Evolutionary conservation across 2,888 invertebrate species (phyloP), one percentile per base, ranked within the genome.

Genomic region (Drosophila antonietae): DNA sequence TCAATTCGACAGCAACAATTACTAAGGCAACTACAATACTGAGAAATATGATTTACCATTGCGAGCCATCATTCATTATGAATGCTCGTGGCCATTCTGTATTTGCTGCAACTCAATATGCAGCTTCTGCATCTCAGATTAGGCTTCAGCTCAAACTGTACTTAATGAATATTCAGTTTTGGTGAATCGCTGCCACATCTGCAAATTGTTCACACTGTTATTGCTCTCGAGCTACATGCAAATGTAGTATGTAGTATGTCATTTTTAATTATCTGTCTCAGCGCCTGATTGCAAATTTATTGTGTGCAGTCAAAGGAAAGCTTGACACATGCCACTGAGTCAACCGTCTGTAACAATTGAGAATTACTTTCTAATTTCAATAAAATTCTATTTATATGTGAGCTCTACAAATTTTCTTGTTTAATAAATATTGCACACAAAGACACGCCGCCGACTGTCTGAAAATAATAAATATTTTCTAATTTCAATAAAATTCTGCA

Each of bases 1-100:
- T 87, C 84, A 80, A 89, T 76, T 81, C 82, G 69, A 81, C 75
- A 56, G 20, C 67, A 65, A 31, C 55, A 61, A 56, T 28, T 63
- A 39, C 43, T 28, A 39, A 51, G 56, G 31, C 28, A 64, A n/a
- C 41, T 44, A 15, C 37, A 37, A 15, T 12, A 14, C 59, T 33
- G 51, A 7, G 2, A 33, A 12, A 10, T n/a, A n/a, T 49, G 31
- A 49, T 31, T n/a, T 31, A 9, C 28, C 35, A 12, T 37, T 33
- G 31, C 6, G 46, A 15, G 15, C 31, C 18, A 12, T 12, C 49
- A 51, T 31, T 51, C 49, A 51, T 18, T 33, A n/a, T 10, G n/a
- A 7, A 6, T 31, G 49, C 49, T 33, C 12, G 1, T 3, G 33
- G 49, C 12, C 18, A 7, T 12, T 51, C 7, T 10, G 14, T 6